Conservation (phyloP, 1,140 invertebrate species). For the Penaeus chinensis region DNA sequence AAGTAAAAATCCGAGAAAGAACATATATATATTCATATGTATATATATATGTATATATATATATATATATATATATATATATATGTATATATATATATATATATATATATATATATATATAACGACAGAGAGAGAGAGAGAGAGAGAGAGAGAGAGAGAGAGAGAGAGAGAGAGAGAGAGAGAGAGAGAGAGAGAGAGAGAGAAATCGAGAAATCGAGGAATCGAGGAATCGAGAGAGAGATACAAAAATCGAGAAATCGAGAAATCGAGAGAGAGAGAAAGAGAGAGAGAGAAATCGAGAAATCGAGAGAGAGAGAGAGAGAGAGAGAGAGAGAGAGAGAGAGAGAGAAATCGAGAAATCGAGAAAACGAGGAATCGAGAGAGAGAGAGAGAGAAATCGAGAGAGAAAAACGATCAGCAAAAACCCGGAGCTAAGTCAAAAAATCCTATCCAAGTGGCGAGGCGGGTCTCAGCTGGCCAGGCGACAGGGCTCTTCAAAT, state of each 20-base stretch:
- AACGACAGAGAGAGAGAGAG: not conserved
- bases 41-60: slow-evolving; percentile 9
- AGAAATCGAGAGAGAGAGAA: too few species aligned
- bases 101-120: slow-evolving; percentile 14
- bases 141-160: not conserved
- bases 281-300: too few species aligned
- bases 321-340: not conserved
- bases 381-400: not conserved
- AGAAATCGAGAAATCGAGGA: too few species aligned
- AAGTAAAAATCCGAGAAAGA: not conserved
- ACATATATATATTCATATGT: not conserved
- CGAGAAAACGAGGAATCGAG: not conserved
- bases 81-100: slow-evolving; percentile 18
- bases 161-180: slow-evolving; percentile 22
- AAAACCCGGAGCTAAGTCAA: too few species aligned
- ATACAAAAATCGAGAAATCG: too few species aligned
- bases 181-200: slow-evolving; percentile 16
- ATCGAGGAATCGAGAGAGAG: too few species aligned
- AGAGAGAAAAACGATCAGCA: not conserved
- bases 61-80: slow-evolving; percentile 9
- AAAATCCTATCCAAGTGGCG: too few species aligned
- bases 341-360: too few species aligned
- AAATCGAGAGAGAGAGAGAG: too few species aligned
- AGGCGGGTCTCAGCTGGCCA: too few species aligned
- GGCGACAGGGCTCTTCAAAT: too few species aligned